Evolutionary conservation across 2,797 vertebrate genomes (phyloP).

Genomic region (Spinus pinus): DNA sequence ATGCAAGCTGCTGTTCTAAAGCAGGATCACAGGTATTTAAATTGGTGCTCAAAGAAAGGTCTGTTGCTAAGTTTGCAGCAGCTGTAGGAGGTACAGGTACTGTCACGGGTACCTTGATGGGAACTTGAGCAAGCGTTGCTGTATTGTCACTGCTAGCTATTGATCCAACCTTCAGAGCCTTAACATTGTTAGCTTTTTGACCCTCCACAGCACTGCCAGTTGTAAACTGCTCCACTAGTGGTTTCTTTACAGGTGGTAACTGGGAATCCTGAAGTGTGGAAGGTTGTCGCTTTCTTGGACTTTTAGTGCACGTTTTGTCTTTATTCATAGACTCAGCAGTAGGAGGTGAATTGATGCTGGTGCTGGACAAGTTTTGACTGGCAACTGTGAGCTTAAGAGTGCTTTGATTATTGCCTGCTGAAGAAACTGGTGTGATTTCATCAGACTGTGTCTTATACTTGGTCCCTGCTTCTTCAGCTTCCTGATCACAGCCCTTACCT

Average conservation of each 20-base stretch:
- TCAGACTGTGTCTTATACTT: conserved; percentile 75
- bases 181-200: conserved; percentile 65
- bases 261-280: conserved; percentile 84
- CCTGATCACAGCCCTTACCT: conserved; percentile 73
- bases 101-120: conserved; percentile 76
- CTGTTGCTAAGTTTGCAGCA: conserved; percentile 64
- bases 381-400: conserved; percentile 76
- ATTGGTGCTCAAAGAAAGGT: conserved; percentile 71
- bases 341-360: conserved; percentile 76
- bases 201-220: conserved; percentile 59
- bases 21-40: conserved; percentile 67
- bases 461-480: conserved; percentile 76
- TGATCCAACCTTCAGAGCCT: conserved; percentile 69
- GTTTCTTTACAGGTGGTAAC: conserved; percentile 88
- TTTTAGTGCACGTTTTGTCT: conserved; percentile 83
- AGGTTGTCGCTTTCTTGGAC: conserved; percentile 87
- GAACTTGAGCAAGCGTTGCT: conserved; percentile 70
- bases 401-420: conserved; percentile 80
- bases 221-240: conserved; percentile 82
- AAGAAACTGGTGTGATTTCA: conserved; percentile 75
- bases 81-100: conserved; percentile 74
- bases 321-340: conserved; percentile 74
- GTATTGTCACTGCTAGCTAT: conserved; percentile 80
- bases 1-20: conserved; percentile 79
- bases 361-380: conserved; percentile 73